Conservation (phyloP, 2,113 vertebrate genomes). For the Centropus bengalensis region DNA sequence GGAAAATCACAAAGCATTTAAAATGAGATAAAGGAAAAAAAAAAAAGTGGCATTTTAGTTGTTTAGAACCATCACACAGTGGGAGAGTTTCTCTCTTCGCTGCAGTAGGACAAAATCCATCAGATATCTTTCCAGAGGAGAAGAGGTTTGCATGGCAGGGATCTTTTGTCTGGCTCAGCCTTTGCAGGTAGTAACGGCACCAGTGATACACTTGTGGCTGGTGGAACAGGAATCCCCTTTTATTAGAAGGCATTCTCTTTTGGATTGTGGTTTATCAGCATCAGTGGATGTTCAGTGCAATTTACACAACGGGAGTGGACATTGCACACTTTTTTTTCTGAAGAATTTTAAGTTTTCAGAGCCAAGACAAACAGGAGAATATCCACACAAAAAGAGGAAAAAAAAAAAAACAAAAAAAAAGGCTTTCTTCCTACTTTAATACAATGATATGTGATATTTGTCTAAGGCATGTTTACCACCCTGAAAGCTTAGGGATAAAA, state of each 20-base stretch:
- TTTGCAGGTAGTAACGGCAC: not conserved
- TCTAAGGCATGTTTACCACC: not conserved
- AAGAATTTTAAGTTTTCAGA: not conserved
- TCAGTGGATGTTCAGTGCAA: not conserved
- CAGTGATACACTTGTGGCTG: not conserved
- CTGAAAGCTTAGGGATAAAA: not conserved
- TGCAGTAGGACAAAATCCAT: not conserved
- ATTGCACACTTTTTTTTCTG: not conserved
- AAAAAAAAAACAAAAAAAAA: not conserved
- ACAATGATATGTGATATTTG: not conserved
- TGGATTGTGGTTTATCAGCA: not conserved
- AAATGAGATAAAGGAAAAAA: not conserved
- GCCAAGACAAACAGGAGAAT: not conserved
- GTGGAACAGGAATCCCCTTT: not conserved
- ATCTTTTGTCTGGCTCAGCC: not conserved
- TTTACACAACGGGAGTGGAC: not conserved
- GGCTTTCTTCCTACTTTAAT: not conserved
- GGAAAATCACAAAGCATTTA: not conserved
- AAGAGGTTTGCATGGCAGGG: not conserved
- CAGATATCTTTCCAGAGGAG: not conserved
- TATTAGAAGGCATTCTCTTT: not conserved
- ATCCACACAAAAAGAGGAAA: not conserved
- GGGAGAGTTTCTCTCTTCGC: not conserved
- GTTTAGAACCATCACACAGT: not conserved
- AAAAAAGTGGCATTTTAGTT: not conserved